Percentiles rank a stretch among this genome's conserved stretches.
Evolutionary conservation across 2,113 vertebrate species (phyloP).

Genomic region (Eulemur rufifrons): DNA sequence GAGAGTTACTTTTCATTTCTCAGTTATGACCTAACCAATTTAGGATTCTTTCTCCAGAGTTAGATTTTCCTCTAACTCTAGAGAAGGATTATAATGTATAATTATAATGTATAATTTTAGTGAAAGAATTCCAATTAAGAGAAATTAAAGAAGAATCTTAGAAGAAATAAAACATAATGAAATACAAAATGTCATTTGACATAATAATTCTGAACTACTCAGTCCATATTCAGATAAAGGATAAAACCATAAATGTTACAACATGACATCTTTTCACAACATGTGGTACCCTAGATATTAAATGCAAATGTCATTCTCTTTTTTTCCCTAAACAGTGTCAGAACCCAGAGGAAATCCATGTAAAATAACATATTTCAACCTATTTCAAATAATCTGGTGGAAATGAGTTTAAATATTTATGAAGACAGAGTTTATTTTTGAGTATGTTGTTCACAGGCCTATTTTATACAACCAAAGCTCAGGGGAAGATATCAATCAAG

Average conservation of each 20-base stretch:
- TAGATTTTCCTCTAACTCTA: background rate
- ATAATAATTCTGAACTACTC: background rate
- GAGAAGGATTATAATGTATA: background rate
- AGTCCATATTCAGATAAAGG: constrained; percentile 44
- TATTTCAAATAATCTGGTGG: constrained; percentile 21
- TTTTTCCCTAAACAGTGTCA: background rate
- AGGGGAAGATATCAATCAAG: background rate
- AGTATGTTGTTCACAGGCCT: background rate
- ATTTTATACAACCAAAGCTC: background rate
- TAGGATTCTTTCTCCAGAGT: background rate
- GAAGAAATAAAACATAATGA: background rate
- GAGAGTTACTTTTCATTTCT: background rate
- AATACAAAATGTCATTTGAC: background rate
- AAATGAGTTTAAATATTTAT: constrained; percentile 56
- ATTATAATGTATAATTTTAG: background rate
- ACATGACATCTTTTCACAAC: background rate
- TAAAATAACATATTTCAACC: constrained; percentile 31
- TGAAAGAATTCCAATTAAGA: background rate
- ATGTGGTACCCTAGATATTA: constrained; percentile 37
- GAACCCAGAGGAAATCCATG: constrained; percentile 14
- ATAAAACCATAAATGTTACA: constrained; percentile 47
- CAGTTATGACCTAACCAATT: background rate
- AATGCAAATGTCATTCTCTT: constrained; percentile 44
- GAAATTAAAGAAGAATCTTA: background rate
- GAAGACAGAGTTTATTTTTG: background rate